Percentiles rank a stretch among this genome's conserved stretches.
Conservation (phyloP, 23 tunicate species). For the Trididemnum miniatum region DNA sequence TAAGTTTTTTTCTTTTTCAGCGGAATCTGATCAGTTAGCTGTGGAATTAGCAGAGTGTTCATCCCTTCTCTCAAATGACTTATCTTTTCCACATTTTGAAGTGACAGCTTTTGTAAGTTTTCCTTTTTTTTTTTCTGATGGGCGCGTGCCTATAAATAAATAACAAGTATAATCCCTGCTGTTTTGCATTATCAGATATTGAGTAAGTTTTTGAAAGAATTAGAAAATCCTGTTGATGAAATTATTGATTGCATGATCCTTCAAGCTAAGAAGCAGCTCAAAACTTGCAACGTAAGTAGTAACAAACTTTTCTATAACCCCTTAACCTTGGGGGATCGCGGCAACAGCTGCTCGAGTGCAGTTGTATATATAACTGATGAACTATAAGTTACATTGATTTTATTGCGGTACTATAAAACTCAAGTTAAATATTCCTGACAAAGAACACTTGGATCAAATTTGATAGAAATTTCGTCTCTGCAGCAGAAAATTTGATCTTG, state of each 20-base stretch:
- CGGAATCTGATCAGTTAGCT: neutral
- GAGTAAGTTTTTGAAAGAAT: neutral
- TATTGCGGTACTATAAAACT: too few species aligned
- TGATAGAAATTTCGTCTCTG: too few species aligned
- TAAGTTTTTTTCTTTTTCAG: neutral
- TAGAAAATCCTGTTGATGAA: neutral
- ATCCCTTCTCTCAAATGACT: neutral
- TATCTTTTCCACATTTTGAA: conserved; percentile 9
- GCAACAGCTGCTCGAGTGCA: too few species aligned
- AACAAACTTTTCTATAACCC: too few species aligned
- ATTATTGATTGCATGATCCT: neutral
- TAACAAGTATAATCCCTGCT: neutral
- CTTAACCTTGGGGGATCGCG: too few species aligned
- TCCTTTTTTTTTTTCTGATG: neutral
- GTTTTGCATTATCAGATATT: conserved; percentile 11
- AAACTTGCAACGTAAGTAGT: neutral
- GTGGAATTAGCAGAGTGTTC: neutral
- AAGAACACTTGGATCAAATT: too few species aligned
- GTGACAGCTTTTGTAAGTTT: neutral
- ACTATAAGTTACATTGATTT: too few species aligned
- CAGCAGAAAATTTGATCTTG: too few species aligned
- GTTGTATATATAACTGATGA: too few species aligned
- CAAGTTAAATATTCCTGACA: too few species aligned
- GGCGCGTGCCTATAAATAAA: neutral
- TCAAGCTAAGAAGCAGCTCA: conserved; percentile 1